Evolutionary conservation across 2,797 vertebrate genomes (phyloP), one percentile per base, ranked within the genome.

Genomic region (Sylvilagus floridanus): DNA sequence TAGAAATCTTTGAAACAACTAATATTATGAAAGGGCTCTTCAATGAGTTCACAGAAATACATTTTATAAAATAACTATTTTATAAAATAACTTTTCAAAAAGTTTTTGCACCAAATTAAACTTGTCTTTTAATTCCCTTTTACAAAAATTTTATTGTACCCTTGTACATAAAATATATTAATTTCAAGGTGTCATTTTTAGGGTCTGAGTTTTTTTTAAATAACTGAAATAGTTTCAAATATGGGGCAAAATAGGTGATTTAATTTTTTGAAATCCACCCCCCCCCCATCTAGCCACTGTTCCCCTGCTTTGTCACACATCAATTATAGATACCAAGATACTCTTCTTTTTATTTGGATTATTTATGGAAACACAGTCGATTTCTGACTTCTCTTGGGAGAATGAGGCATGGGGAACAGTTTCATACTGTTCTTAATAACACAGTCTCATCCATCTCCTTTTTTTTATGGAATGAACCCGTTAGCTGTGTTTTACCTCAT

Each of bases 261-360:
- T 77, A 73, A 50, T 82, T 21, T 65, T 26, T 79, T 9, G 12
- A 82, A 75, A 7, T 0, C 4, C 66, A 37, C 10, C 8, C 42
- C 17, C 4, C 50, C 4, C 1, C 2, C 16, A 50, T 10, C 2
- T 4, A 0, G 13, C 13, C 47, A 35, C 9, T 6, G 5, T 5
- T 26, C 16, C n/a, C 35, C 57, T 85, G 32, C 32, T 83, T 95
- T 71, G 19, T 54, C 7, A 90, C 54, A 54, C 17, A 77, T 91
- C 63, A 86, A 14, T 76, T 88, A 88, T 21, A 77, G 52, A 90
- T 24, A 24, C 86, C 96, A 84, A 87, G 91, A 87, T 6, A 68
- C n/a, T 78, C 68, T 88, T 14, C 28, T 68, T 77, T 89, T 95
- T 60, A 17, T 52, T 85, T 93, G 50, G 32, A 72, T 88, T 96